These are phyloP conservation scores for Coenonympha glycerion DNA, from an alignment of 2,888 invertebrate species.

Conservation along the genomic window DNA sequence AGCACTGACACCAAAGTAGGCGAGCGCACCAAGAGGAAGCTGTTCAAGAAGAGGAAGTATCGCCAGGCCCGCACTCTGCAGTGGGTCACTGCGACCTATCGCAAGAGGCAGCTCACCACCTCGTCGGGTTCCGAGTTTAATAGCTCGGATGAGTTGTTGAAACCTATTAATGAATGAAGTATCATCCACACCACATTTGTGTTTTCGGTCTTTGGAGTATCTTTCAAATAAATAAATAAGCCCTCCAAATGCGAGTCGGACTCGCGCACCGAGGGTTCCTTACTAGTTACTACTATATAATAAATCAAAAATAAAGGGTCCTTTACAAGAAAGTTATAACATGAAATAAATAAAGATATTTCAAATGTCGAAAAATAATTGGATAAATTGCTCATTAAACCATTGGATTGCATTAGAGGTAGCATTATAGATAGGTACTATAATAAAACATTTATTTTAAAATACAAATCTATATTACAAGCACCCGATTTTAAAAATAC, in stretches of 20 bases:
- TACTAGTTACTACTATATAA: no score
- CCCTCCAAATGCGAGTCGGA: no score
- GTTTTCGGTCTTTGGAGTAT: no score
- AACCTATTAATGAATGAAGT: slow-evolving; percentile 57
- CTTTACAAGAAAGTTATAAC: no score
- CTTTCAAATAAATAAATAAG: no score
- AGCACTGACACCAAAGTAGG: slow-evolving; percentile 43
- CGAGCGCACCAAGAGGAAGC: slow-evolving; percentile 36
- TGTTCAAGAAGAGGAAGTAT: slow-evolving; percentile 27
- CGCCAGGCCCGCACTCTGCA: slow-evolving; percentile 51
- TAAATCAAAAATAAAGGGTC: no score
- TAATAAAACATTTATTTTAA: slow-evolving; percentile 9
- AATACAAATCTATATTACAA: slow-evolving; percentile 30
- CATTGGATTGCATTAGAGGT: no score
- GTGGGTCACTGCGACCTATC: slow-evolving; percentile 53
- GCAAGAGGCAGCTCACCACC: slow-evolving; percentile 35
- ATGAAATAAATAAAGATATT: no score
- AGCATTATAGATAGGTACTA: background rate
- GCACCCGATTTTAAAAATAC: slow-evolving; percentile 29
- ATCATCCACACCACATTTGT: no score
- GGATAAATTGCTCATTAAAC: no score
- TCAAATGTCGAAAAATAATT: no score
- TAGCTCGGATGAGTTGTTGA: slow-evolving; percentile 61
- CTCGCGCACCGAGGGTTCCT: no score
- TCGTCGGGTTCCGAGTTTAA: slow-evolving; percentile 52